Evolutionary conservation across 2,797 vertebrate genomes (phyloP).

Genomic region (Pteronotus mesoamericanus): DNA sequence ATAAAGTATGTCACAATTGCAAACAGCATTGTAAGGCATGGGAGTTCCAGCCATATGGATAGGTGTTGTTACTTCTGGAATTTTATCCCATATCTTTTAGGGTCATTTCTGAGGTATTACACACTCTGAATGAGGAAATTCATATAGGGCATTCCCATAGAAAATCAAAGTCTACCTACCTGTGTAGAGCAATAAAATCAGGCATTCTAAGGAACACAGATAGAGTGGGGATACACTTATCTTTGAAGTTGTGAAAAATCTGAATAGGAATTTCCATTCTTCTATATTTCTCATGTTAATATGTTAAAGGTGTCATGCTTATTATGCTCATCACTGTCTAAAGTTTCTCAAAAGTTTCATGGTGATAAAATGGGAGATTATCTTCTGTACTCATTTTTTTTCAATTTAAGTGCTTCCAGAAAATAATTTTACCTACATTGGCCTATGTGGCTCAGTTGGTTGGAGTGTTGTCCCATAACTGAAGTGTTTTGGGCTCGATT

Average conservation of each 20-base stretch:
- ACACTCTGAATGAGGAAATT: background rate
- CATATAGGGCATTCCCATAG: background rate
- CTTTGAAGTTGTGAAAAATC: background rate
- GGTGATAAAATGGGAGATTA: conserved; percentile 57
- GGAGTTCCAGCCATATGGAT: background rate
- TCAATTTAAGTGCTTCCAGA: conserved; percentile 38
- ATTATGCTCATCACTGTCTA: conserved; percentile 49
- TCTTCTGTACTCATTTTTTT: conserved; percentile 38
- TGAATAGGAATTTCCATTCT: background rate
- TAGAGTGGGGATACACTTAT: background rate
- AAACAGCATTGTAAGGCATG: background rate
- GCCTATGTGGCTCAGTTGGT: background rate
- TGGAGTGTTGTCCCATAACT: background rate
- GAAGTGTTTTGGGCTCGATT: background rate
- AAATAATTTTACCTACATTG: conserved; percentile 11
- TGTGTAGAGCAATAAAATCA: conserved; percentile 12
- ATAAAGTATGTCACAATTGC: background rate
- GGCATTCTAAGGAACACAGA: background rate
- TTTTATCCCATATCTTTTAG: background rate
- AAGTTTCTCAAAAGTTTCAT: conserved; percentile 51
- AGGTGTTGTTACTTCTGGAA: background rate
- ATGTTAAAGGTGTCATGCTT: conserved; percentile 36
- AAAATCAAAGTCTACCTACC: background rate
- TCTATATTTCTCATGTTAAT: conserved; percentile 11
- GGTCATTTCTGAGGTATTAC: background rate